Base-by-base conservation (phyloP, 53 echinoderm and acorn worm genomes). In the Mesocentrotus franciscanus region DNA sequence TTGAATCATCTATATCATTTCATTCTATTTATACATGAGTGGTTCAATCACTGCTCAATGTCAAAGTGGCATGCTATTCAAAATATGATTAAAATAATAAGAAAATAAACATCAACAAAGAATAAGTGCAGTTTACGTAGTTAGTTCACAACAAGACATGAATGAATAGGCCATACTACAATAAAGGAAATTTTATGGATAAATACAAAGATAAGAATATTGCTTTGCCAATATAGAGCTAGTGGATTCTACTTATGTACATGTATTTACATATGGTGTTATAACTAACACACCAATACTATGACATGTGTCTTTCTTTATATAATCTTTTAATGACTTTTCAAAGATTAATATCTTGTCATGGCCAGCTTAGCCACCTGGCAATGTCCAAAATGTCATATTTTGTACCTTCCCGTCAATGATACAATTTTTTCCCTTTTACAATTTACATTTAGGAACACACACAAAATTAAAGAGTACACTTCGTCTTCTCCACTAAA, bases 121-220 rank as follows among this genome's bases (percentile, higher is more conserved):
- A 22, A 39, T 22, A 39, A 56, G 26, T 87, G 58, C 56, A 57
- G 58, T 10, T 81, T 64, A 16, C 12, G 64, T 20, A 64, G 64
- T 81, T 17, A 81, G 42, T 18, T 42, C 0, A 39, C 17, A 42
- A 39, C 18, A 39, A 39, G 42, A 33, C 81, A 18, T 64, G 75
- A 4, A 87, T 87, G 56, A 87, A 56, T 58, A 87, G 57, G 87
- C 8, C 58, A 87, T 24, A 87, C 87, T 87, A 58, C 27, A 56
- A 2, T 57, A 8, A 58, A n/a, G 87, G 55, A 85, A 42, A 87
- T 66, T 57, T 87, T 87, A n/a, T 27, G 58, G 87, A n/a, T 58
- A 87, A 58, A 87, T 87, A 29, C 58, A 87, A 15, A 15, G n/a
- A 58, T 81, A n/a, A 87, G 58, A 87, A 87, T 87, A 87, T 58